Evolutionary conservation across 2,888 invertebrate genomes (phyloP).

Genomic region (Acrobasis consociella): DNA sequence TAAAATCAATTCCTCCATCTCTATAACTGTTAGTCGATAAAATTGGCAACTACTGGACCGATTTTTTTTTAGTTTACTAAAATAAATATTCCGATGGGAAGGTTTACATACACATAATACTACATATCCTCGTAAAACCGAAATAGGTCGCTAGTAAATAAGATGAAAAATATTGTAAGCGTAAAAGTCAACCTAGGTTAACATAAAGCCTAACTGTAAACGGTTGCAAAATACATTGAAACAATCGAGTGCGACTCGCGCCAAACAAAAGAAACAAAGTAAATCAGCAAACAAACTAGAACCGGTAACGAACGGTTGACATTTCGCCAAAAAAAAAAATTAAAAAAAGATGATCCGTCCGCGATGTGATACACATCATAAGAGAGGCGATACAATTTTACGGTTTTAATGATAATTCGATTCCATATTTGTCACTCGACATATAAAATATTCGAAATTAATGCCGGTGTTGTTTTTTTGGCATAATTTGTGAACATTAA

Average conservation of each 20-base stretch:
- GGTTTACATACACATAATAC: no score
- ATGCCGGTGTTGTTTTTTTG: conserved; percentile 18
- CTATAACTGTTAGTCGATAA: no score
- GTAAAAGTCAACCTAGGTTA: neutral
- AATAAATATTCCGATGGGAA: no score
- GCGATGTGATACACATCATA: conserved; percentile 44
- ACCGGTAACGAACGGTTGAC: conserved; percentile 71
- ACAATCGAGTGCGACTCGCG: conserved; percentile 33
- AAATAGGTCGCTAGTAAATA: no score
- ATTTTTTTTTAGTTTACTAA: no score
- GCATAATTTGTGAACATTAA: neutral
- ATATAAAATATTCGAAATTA: conserved; percentile 28
- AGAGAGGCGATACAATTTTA: conserved; percentile 29
- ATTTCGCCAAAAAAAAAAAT: conserved; percentile 71
- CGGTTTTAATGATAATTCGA: conserved; percentile 23
- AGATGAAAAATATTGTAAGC: no score
- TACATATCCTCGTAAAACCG: no score
- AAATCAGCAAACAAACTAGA: conserved; percentile 57
- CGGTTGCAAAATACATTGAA: conserved; percentile 26
- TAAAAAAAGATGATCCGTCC: conserved; percentile 47
- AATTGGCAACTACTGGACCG: no score
- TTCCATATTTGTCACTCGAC: conserved; percentile 36
- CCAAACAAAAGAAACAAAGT: conserved; percentile 54
- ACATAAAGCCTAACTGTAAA: conserved; percentile 4
- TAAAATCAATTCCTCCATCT: no score